A percentile compares a stretch with the other conserved stretches of the same genome.
These are phyloP conservation scores for Cervus canadensis DNA, from an alignment of 2,113 vertebrate species.

Conservation along the genomic window DNA sequence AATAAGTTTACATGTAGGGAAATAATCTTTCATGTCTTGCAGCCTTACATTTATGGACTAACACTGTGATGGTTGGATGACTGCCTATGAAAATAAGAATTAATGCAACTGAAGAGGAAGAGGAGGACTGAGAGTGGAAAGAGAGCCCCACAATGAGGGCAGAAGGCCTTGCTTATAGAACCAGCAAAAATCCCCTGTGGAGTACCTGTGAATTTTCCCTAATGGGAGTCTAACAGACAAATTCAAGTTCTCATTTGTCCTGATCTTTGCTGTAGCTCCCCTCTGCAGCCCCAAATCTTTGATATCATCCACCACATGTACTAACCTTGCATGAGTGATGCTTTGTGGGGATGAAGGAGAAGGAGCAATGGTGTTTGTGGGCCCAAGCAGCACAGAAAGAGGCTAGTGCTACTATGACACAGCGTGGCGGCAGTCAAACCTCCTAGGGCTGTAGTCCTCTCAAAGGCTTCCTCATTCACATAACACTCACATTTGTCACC, in stretches of 20 bases:
- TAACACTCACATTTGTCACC: neutral
- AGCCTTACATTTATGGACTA: neutral
- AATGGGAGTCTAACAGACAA: neutral
- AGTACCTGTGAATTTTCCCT: neutral
- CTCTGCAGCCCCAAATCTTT: neutral
- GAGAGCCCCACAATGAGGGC: neutral
- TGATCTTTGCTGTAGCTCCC: neutral
- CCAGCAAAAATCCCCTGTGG: neutral
- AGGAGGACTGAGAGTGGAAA: too few relatives aligned
- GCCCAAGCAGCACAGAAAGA: neutral
- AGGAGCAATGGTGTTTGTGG: neutral
- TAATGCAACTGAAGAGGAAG: neutral
- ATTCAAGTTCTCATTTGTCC: neutral
- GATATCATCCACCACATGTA: neutral
- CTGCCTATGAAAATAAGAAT: neutral
- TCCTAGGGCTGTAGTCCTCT: neutral
- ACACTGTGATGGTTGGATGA: neutral
- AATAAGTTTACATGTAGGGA: neutral
- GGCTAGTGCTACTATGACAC: neutral
- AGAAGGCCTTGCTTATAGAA: neutral
- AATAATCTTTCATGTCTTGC: neutral
- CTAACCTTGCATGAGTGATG: neutral
- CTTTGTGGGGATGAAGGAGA: neutral
- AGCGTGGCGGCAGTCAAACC: neutral
- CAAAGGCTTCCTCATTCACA: neutral